Conservation (phyloP, 2,888 invertebrate species). For the Aporophyla lueneburgensis region DNA sequence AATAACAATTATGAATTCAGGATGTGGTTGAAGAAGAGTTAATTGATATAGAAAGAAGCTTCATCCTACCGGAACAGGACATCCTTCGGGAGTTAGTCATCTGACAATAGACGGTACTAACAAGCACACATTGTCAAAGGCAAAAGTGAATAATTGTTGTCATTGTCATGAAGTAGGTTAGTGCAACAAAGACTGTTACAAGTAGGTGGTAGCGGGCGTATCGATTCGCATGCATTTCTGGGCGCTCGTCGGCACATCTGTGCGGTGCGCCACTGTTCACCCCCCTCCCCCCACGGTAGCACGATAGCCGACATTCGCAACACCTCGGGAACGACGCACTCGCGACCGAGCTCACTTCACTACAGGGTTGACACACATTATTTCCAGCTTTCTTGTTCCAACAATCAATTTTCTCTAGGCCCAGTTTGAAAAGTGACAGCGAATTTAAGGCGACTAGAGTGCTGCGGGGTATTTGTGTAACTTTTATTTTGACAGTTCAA, state of each 20-base stretch:
- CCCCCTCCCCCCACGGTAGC: conserved; percentile 73
- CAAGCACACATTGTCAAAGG: conserved; percentile 50
- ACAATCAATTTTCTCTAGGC: conserved; percentile 3
- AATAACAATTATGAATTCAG: conserved; percentile 6
- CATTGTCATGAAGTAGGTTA: conserved; percentile 82
- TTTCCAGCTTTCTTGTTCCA: conserved; percentile 22
- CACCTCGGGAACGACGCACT: conserved; percentile 88
- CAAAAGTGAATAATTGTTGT: conserved; percentile 59
- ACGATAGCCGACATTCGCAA: conserved; percentile 88
- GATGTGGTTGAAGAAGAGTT: conserved; percentile 3
- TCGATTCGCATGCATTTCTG: conserved; percentile 88
- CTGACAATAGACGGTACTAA: conserved; percentile 24
- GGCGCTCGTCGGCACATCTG: conserved; percentile 79
- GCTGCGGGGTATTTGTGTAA: background rate
- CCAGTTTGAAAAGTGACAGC: background rate
- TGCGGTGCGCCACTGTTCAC: conserved; percentile 85
- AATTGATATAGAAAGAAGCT: conserved; percentile 18
- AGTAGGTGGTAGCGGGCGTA: conserved; percentile 80
- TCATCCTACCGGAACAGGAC: conserved; percentile 11
- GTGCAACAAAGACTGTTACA: conserved; percentile 87
- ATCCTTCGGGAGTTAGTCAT: conserved; percentile 24
- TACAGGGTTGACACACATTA: conserved; percentile 76
- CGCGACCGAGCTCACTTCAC: conserved; percentile 84
- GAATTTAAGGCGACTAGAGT: background rate
- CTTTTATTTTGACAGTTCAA: too few relatives aligned